A percentile compares a stretch with the other conserved stretches of the same genome.
phyloP scores from a whole-genome alignment of 2,113 vertebrate genomes.

The Rhinopomastus cyanomelas region DNA sequence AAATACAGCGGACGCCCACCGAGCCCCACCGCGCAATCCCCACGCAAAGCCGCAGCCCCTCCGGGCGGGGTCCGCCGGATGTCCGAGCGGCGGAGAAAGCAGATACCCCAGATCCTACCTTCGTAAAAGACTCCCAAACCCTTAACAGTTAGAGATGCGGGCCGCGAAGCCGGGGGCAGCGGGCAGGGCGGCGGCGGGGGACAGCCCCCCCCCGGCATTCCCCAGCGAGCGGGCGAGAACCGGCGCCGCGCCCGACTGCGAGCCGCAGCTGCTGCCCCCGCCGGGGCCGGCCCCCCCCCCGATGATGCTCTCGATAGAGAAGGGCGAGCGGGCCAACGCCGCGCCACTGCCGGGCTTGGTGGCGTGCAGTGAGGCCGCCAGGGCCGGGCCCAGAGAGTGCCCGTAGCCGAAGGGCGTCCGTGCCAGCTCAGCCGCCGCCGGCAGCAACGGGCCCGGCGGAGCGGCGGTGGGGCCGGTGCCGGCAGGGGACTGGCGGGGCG shows the following conservation, averaged over 20 bases:
- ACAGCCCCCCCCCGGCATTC: slow-evolving; percentile 48
- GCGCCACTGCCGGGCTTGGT: slow-evolving; percentile 69
- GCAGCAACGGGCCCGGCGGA: slow-evolving; percentile 76
- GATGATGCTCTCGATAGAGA: slow-evolving; percentile 92
- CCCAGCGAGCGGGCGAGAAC: slow-evolving; percentile 77
- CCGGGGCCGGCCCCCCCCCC: slow-evolving; percentile 77
- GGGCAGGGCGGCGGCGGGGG: slow-evolving; percentile 64
- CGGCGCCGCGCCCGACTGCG: slow-evolving; percentile 81
- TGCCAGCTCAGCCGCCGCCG: slow-evolving; percentile 78
- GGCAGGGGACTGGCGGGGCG: slow-evolving; percentile 66
- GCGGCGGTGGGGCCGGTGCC: slow-evolving; percentile 44
- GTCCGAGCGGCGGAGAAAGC: not conserved
- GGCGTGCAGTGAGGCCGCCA: slow-evolving; percentile 78
- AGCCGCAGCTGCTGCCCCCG: slow-evolving; percentile 77
- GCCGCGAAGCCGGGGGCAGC: slow-evolving; percentile 77
- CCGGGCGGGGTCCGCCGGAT: not conserved
- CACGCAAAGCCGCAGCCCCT: slow-evolving; percentile 28
- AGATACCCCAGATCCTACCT: slow-evolving; percentile 73
- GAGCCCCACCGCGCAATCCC: slow-evolving; percentile 26
- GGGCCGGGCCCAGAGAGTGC: slow-evolving; percentile 72
- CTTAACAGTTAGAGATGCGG: slow-evolving; percentile 87
- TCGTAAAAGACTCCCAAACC: slow-evolving; percentile 62
- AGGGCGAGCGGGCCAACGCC: slow-evolving; percentile 82
- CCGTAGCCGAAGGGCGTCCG: slow-evolving; percentile 84
- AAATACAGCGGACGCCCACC: slow-evolving; percentile 66